Evolutionary conservation across 2,888 invertebrate genomes (phyloP).

Genomic region (Callyntrura guangdongensis): DNA sequence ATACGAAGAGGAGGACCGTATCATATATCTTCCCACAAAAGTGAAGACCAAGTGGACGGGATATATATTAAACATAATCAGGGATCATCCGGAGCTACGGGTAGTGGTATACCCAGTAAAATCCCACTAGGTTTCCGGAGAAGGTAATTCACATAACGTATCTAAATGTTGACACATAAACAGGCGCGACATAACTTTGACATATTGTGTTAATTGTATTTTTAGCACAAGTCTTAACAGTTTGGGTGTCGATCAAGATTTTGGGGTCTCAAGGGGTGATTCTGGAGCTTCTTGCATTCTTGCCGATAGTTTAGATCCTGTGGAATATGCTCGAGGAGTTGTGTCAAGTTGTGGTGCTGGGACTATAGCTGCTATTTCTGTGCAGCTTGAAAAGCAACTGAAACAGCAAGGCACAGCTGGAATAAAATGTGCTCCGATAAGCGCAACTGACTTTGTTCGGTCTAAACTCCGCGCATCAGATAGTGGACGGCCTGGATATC

Average conservation of each 20-base stretch:
- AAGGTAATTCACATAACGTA: no score
- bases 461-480: slow-evolving; percentile 80
- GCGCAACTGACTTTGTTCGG: slow-evolving; percentile 78
- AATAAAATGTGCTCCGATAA: slow-evolving; percentile 68
- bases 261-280: slow-evolving; percentile 57
- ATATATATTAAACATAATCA: slow-evolving; percentile 74
- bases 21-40: background rate
- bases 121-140: slow-evolving; percentile 83
- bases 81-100: slow-evolving; percentile 52
- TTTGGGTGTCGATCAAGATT: slow-evolving; percentile 82
- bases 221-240: slow-evolving; percentile 84
- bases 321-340: slow-evolving; percentile 4
- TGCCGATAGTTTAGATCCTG: slow-evolving; percentile 45
- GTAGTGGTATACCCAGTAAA: slow-evolving; percentile 77
- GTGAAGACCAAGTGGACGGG: slow-evolving; percentile 81
- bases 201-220: slow-evolving; percentile 13
- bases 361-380: slow-evolving; percentile 67
- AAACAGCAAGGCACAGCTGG: slow-evolving; percentile 67
- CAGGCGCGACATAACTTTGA: background rate
- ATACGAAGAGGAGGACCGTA: slow-evolving; percentile 47
- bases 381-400: slow-evolving; percentile 79
- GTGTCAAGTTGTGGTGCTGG: slow-evolving; percentile 73
- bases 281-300: slow-evolving; percentile 48
- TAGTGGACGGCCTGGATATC: slow-evolving; percentile 82
- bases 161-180: no score